Percentiles rank a stretch among this genome's conserved stretches.
These are phyloP conservation scores for Bovichtus diacanthus DNA, from an alignment of 2,797 vertebrate species.

Conservation along the genomic window DNA sequence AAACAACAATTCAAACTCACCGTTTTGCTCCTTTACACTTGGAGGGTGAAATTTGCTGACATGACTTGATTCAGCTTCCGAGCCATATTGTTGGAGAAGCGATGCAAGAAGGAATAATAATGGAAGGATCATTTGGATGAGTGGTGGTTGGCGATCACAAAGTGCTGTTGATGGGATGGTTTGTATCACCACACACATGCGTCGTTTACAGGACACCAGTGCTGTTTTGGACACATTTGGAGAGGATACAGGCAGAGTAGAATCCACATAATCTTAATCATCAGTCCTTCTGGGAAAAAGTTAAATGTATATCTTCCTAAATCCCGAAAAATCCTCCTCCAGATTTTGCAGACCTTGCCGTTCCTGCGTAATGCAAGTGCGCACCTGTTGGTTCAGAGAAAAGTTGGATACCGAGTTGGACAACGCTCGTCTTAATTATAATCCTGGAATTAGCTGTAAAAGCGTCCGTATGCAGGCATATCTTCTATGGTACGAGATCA, in stretches of 20 bases:
- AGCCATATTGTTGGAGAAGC: conserved; percentile 90
- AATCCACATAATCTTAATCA: conserved; percentile 95
- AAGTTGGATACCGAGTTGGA: conserved; percentile 57
- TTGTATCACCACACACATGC: conserved; percentile 87
- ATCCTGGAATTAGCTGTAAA: conserved; percentile 53
- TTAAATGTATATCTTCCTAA: conserved; percentile 67
- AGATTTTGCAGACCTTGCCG: conserved; percentile 54
- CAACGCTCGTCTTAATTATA: conserved; percentile 51
- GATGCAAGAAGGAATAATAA: conserved; percentile 92
- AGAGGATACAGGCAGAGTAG: conserved; percentile 86
- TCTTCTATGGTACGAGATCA: conserved; percentile 45
- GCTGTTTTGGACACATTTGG: conserved; percentile 90
- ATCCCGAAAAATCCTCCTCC: conserved; percentile 76
- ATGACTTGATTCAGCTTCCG: conserved; percentile 91
- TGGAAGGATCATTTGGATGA: conserved; percentile 97
- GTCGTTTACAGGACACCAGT: conserved; percentile 86
- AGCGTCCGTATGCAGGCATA: conserved; percentile 29
- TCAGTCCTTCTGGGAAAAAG: conserved; percentile 71
- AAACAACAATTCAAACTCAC: conserved; percentile 77
- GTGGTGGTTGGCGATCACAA: conserved; percentile 84
- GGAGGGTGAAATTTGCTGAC: conserved; percentile 91
- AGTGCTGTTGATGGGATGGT: conserved; percentile 83
- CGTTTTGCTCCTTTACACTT: conserved; percentile 94
- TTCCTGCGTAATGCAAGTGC: conserved; percentile 65
- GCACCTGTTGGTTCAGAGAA: conserved; percentile 82